A percentile compares a stretch with the other conserved stretches of the same genome.
Conservation (phyloP, 2,888 invertebrate species). For the Tolmerus cingulatus region DNA sequence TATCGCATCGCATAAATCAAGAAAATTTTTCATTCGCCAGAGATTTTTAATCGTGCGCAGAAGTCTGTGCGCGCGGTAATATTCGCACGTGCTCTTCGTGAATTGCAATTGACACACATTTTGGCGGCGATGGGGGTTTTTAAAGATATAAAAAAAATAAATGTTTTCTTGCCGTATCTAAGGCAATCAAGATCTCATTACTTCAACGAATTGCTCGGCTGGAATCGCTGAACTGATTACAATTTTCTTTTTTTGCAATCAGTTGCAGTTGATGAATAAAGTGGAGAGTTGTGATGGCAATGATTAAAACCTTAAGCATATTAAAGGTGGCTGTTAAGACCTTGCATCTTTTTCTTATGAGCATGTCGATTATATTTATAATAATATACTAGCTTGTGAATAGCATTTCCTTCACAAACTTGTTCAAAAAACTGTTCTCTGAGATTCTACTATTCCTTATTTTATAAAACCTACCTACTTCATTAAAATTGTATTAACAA, state of each 20-base stretch:
- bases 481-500: too few relatives aligned
- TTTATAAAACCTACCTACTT: too few relatives aligned
- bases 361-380: not conserved
- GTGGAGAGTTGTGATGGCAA: not conserved
- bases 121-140: not conserved
- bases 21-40: constrained; percentile 17
- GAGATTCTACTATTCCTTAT: too few relatives aligned
- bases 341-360: not conserved
- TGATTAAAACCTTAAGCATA: not conserved
- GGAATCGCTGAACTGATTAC: not conserved
- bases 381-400: not conserved
- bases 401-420: not conserved
- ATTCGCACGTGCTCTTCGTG: not conserved
- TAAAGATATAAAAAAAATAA: not conserved
- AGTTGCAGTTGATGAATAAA: not conserved
- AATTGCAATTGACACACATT: constrained; percentile 11
- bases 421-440: too few relatives aligned
- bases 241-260: not conserved
- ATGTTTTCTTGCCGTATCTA: not conserved
- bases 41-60: constrained; percentile 6
- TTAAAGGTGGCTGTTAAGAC: not conserved
- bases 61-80: not conserved
- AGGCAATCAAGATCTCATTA: not conserved
- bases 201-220: not conserved
- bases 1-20: not conserved